phyloP scores from a whole-genome alignment of 2,797 vertebrate species.

The Neopelma chrysocephalum region DNA sequence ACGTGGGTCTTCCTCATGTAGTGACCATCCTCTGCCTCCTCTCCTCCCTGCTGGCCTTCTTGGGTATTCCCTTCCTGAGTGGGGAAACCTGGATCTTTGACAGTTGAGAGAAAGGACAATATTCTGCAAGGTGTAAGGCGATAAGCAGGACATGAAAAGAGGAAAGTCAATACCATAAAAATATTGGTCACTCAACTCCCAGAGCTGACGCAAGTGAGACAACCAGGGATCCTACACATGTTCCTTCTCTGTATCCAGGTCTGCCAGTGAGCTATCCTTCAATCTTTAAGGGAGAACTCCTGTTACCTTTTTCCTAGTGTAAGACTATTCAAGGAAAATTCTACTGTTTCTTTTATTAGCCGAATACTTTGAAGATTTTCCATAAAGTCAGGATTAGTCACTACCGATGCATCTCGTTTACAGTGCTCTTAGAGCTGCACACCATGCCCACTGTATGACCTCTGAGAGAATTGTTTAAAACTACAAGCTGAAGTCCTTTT shows the following conservation, averaged over 20 bases:
- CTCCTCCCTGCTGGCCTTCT: not conserved
- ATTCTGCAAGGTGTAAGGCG: not conserved
- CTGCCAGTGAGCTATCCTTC: not conserved
- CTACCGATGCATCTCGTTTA: not conserved
- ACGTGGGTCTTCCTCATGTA: not conserved
- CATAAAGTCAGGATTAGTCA: slow-evolving; percentile 5
- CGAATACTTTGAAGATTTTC: not conserved
- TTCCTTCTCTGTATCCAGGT: not conserved
- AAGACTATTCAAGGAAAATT: slow-evolving; percentile 11
- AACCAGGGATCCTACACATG: not conserved
- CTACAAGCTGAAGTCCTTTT: not conserved
- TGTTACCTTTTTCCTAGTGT: not conserved
- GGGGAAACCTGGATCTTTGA: not conserved
- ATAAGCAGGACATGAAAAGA: not conserved
- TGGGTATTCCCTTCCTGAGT: not conserved
- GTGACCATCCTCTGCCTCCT: not conserved
- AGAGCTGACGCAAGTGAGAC: not conserved
- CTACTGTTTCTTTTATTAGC: not conserved
- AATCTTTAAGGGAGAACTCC: not conserved
- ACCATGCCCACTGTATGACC: not conserved
- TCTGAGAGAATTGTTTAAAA: not conserved
- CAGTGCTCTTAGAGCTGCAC: not conserved
- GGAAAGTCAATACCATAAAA: not conserved
- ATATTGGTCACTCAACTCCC: not conserved
- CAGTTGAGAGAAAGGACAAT: not conserved